A percentile compares a stretch with the other conserved stretches of the same genome.
These are phyloP conservation scores for Emydura subglobosa DNA, from an alignment of 2,113 vertebrate genomes.

Conservation along the genomic window DNA sequence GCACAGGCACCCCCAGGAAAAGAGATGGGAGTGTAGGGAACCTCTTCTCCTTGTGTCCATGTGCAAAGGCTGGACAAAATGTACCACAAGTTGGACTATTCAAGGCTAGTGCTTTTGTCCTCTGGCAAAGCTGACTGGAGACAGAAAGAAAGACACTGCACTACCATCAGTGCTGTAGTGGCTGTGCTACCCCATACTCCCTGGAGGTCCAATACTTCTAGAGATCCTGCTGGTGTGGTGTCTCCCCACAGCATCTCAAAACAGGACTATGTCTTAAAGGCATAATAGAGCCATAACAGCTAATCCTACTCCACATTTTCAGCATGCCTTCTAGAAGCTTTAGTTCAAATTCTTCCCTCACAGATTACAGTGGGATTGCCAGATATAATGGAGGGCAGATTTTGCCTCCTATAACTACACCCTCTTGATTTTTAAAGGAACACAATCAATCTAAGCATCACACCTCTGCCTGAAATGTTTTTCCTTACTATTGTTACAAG, in stretches of 20 bases:
- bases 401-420: background rate
- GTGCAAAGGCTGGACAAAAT: background rate
- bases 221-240: background rate
- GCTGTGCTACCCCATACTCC: background rate
- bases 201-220: background rate
- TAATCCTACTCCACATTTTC: background rate
- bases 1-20: background rate
- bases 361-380: background rate
- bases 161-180: background rate
- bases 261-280: background rate
- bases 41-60: rapidly evolving
- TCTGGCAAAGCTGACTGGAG: rapidly evolving
- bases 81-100: background rate
- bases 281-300: background rate
- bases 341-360: background rate
- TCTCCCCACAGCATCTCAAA: background rate
- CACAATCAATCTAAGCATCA: background rate
- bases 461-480: background rate
- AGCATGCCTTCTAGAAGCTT: background rate
- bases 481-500: background rate
- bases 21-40: background rate
- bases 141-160: background rate
- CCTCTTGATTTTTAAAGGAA: background rate
- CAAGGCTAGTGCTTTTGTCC: background rate
- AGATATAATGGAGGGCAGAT: background rate